Conservation (phyloP, 1,140 invertebrate species). For the Chymomyza costata region DNA sequence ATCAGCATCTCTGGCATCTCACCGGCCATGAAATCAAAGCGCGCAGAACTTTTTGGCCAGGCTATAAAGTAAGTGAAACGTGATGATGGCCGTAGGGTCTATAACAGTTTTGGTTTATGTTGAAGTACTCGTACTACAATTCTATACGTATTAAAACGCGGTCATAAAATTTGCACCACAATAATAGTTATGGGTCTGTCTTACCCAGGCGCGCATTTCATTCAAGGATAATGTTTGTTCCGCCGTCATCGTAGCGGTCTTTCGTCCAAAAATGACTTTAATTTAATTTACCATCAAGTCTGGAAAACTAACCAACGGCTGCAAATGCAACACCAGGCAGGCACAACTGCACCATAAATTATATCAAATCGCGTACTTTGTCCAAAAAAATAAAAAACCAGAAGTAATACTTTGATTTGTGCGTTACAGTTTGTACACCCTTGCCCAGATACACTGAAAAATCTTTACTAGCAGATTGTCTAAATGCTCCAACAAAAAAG, state of each 20-base stretch:
- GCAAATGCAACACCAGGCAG: constrained; percentile 27
- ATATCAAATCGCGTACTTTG: constrained; percentile 33
- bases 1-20: too few relatives aligned
- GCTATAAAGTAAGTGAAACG: too few relatives aligned
- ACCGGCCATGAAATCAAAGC: constrained; percentile 61
- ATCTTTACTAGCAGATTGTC: too few relatives aligned
- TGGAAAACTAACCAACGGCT: too few relatives aligned
- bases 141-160: constrained; percentile 23
- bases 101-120: too few relatives aligned
- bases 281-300: constrained; percentile 61
- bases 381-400: constrained; percentile 15
- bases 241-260: constrained; percentile 19
- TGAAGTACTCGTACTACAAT: too few relatives aligned
- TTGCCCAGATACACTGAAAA: too few relatives aligned
- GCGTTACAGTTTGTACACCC: too few relatives aligned
- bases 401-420: too few relatives aligned
- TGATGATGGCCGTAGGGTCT: constrained; percentile 63
- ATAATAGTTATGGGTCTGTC: constrained; percentile 55
- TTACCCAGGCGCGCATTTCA: constrained; percentile 23
- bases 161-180: constrained; percentile 67
- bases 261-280: constrained; percentile 33
- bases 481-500: too few relatives aligned
- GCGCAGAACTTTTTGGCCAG: too few relatives aligned
- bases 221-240: constrained; percentile 66
- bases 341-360: constrained; percentile 40